Evolutionary conservation across 2,113 vertebrate genomes (phyloP).

Genomic region (Peromyscus polionotus): DNA sequence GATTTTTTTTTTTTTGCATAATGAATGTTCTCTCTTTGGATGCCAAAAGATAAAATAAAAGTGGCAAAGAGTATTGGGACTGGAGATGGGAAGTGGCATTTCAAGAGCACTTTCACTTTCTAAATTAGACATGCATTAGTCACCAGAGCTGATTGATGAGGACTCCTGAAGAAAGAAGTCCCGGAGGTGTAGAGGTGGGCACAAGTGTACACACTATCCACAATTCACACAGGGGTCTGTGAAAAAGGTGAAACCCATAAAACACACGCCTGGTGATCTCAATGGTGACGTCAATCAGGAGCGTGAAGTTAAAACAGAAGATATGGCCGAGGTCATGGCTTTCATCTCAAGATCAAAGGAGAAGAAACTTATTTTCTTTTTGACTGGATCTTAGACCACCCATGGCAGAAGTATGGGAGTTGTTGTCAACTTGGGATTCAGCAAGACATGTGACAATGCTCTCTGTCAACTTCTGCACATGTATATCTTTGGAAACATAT

Average conservation of each 20-base stretch:
- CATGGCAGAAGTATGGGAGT: neutral
- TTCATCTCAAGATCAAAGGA: no score
- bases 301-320: neutral
- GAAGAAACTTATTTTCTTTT: neutral
- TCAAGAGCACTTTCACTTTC: neutral
- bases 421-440: neutral
- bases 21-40: slow-evolving; percentile 13
- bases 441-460: neutral
- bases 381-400: neutral
- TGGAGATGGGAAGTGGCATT: neutral
- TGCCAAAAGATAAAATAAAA: neutral
- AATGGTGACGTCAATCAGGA: neutral
- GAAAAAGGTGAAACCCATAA: neutral
- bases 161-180: neutral
- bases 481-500: neutral
- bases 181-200: neutral
- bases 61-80: neutral
- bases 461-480: neutral
- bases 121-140: neutral
- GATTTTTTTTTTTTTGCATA: neutral
- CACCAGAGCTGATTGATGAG: neutral
- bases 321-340: neutral
- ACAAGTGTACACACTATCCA: neutral
- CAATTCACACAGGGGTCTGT: neutral
- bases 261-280: neutral